phyloP scores from a whole-genome alignment of 2,888 invertebrate species.

The Parelbella ahira region DNA sequence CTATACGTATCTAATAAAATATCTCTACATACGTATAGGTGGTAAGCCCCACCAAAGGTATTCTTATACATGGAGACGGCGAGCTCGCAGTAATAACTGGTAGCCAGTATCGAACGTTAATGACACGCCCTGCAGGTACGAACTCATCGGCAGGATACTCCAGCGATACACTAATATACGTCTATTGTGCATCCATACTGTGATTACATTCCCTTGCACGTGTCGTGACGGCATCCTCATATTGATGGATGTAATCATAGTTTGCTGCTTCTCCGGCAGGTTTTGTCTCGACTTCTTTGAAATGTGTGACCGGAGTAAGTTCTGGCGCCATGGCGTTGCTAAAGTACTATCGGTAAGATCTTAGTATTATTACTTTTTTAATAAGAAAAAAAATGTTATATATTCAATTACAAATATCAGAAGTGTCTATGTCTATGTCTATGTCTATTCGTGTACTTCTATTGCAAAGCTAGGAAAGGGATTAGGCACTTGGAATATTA shows the following conservation, averaged over 20 bases:
- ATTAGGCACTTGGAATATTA: too few species aligned
- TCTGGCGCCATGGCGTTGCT: neutral
- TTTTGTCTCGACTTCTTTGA: slow-evolving; percentile 16
- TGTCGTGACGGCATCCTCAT: slow-evolving; percentile 4
- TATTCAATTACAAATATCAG: too few species aligned
- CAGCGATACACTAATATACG: slow-evolving; percentile 25
- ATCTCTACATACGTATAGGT: too few species aligned
- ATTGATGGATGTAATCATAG: slow-evolving; percentile 31
- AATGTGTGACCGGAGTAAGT: neutral
- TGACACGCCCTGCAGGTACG: slow-evolving; percentile 53
- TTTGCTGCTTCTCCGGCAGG: slow-evolving; percentile 28
- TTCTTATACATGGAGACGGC: too few species aligned
- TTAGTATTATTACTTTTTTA: too few species aligned
- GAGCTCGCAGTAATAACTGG: slow-evolving; percentile 58
- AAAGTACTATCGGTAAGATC: too few species aligned
- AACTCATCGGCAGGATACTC: slow-evolving; percentile 51
- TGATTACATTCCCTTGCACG: slow-evolving; percentile 24
- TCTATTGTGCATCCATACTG: slow-evolving; percentile 15
- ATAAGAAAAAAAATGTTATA: too few species aligned
- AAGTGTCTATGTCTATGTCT: too few species aligned
- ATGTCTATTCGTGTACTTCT: too few species aligned
- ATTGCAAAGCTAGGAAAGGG: too few species aligned
- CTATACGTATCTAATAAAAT: too few species aligned
- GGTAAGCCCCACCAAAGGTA: too few species aligned
- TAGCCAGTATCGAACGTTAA: slow-evolving; percentile 61